phyloP scores from a whole-genome alignment of 2,113 vertebrate genomes.

The Cottus gobio region DNA sequence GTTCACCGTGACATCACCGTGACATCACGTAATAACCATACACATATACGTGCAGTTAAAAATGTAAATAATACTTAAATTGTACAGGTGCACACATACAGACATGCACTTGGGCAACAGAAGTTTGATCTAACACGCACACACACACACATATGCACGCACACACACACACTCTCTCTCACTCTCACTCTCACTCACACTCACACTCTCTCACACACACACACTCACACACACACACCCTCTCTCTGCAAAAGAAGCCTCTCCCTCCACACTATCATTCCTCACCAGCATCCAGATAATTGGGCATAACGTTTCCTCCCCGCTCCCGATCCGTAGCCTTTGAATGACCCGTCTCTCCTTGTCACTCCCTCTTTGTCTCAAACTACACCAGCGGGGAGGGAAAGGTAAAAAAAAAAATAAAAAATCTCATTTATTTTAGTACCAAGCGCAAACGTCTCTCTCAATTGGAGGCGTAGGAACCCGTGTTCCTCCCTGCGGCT shows the following conservation, averaged over 20 bases:
- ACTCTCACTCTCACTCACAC: not conserved
- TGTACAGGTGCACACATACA: not conserved
- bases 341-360: slow-evolving; percentile 67
- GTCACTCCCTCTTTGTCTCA: slow-evolving; percentile 71
- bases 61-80: not conserved
- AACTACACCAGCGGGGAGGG: slow-evolving; percentile 51
- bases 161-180: not conserved
- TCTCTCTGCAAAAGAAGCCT: slow-evolving; percentile 35
- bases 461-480: slow-evolving; percentile 37
- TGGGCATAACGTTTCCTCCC: slow-evolving; percentile 45
- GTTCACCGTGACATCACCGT: not conserved
- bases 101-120: not conserved
- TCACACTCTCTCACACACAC: slow-evolving; percentile 13
- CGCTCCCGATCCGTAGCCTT: slow-evolving; percentile 60
- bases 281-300: slow-evolving; percentile 56
- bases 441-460: slow-evolving; percentile 49
- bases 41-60: not conserved
- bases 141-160: slow-evolving; percentile 4
- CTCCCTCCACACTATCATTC: slow-evolving; percentile 39
- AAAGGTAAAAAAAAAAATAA: slow-evolving; percentile 38
- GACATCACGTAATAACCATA: not conserved
- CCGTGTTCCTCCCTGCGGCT: slow-evolving; percentile 9
- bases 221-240: not conserved
- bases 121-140: not conserved
- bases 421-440: slow-evolving; percentile 53